phyloP scores from a whole-genome alignment of 2,888 invertebrate species.

The Acholoe squamosa region DNA sequence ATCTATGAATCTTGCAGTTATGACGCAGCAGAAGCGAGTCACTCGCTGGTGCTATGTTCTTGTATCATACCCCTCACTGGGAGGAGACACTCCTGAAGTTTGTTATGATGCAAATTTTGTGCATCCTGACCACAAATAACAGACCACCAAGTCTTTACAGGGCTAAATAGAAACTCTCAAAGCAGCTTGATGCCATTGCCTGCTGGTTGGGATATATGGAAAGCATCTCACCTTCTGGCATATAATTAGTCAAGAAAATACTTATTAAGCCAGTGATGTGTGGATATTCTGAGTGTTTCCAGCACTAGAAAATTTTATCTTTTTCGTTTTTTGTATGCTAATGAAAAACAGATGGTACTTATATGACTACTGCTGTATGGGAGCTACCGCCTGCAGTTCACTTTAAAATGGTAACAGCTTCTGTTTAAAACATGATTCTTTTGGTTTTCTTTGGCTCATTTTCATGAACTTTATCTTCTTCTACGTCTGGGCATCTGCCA shows the following conservation, averaged over 20 bases:
- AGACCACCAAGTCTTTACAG: no score
- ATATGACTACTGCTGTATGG: background rate
- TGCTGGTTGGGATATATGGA: background rate
- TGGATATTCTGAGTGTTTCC: background rate
- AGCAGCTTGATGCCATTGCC: no score
- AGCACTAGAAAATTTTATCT: background rate
- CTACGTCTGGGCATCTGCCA: background rate
- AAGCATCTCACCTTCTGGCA: background rate
- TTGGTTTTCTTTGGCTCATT: background rate
- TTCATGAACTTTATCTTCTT: background rate
- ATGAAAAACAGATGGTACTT: background rate
- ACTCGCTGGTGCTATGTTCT: no score
- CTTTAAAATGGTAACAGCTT: background rate
- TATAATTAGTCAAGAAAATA: constrained; percentile 8
- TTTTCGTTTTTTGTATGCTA: background rate
- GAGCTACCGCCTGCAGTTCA: background rate
- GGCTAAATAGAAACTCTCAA: no score
- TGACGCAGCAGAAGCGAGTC: no score
- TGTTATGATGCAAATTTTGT: no score
- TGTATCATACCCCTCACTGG: no score
- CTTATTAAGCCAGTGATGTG: constrained; percentile 20
- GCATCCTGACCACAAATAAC: no score
- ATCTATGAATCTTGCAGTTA: no score
- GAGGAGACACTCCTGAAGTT: no score
- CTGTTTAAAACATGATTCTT: background rate